Base-by-base conservation (phyloP, 2,797 vertebrate species). In the Hydrocynus forskahlii region DNA sequence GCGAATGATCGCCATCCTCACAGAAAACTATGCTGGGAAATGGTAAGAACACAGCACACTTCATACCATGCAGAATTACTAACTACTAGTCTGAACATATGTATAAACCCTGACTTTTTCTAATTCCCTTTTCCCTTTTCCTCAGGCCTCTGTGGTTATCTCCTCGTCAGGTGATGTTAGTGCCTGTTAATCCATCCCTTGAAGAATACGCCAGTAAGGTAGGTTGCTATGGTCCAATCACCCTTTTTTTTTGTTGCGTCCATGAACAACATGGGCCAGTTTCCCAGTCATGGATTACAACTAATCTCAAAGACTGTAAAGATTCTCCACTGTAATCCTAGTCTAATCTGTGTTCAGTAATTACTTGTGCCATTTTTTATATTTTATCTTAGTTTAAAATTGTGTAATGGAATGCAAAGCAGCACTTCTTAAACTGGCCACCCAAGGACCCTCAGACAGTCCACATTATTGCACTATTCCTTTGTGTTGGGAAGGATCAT, bases 1-100 rank as follows among this genome's bases (percentile, higher is more conserved):
- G 91, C 95, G 97, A 84, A 98, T 99, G 97, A 95, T 97, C 60
- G 97, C 97, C 84, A 97, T 99, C 88, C 95, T 99, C 68, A 96
- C 95, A 0, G 98, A 99, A 91, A 97, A 97, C 91, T 98, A 96
- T 13, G 95, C 95, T 16, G 98, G 97, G 7, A 99, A 97, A 93
- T 99, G 98, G 98, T 98, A 64, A 5, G 2, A 52, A 4, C 29
- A 29, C 14, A 19, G 7, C 16, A 21, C 55, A 10, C 43, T 10
- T 45, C 43, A 45, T 45, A 7, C 43, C 1, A 3, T 3, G 29
- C 29, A 29, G 1, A 29, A 29, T 29, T 29, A 29, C 3, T 29
- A 29, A 29, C 29, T 29, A 29, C 29, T 29, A 29, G 29, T 1
- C 29, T 29, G 29, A 29, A 29, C 29, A 29, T 6, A 60, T 40